Evolutionary conservation across 2,113 vertebrate genomes (phyloP), one percentile per base, ranked within the genome.

Genomic region (Gallinago undulata): DNA sequence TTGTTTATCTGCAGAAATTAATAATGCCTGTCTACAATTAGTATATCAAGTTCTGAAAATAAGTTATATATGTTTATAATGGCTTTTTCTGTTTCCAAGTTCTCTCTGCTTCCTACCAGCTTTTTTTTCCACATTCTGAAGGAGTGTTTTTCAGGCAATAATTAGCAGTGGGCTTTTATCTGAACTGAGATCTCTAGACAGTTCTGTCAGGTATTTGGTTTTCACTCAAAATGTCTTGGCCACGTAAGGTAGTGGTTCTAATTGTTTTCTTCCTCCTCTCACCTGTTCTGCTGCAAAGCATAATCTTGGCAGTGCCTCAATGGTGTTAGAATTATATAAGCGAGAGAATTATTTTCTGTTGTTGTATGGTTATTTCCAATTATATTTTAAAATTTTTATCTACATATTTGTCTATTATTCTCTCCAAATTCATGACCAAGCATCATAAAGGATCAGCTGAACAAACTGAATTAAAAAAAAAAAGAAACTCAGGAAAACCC

Each of bases 211-310:
- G 50, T 93, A 56, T 67, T 91, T 97, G 84, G 84, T 95, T 53
- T 91, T 87, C 41, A 77, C 35, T 69, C 86, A 89, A 76, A 87
- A 95, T 73, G 8, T 55, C 60, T 94, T 94, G n/a, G 89, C 53
- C 73, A 57, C 1, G 1, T 81, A 89, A 80, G 66, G 80, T 81
- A 87, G 63, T 73, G 31, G 23, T 72, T 87, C 17, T 89, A 80
- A 87, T 94, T 76, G 33, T 75, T 87, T 69, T 77, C 15, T 76
- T 57, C 30, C 31, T 59, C 21, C 21, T 87, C 66, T 95, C 85
- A 97, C 94, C 78, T 97, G 66, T 56, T 90, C 50, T 91, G 62
- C 78, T 95, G 30, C 74, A 76, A 76, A 90, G 37, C 41, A 68
- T 70, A 80, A 86, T 90, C 85, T 51, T 89, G 90, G 78, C 67